phyloP scores from a whole-genome alignment of 2,888 invertebrate genomes.

The Calameuta pallipes region DNA sequence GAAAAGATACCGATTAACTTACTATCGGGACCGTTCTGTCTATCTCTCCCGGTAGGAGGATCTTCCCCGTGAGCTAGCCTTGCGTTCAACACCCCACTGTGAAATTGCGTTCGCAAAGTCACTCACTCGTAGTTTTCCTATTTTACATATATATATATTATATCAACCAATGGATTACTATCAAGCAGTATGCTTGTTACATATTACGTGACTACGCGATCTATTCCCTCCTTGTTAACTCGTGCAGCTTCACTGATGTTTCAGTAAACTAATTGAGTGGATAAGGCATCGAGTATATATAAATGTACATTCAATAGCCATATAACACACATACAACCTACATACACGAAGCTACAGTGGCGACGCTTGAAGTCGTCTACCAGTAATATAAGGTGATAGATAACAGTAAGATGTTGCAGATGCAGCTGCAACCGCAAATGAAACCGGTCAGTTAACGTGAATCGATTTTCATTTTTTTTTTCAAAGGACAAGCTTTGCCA shows the following conservation, averaged over 20 bases:
- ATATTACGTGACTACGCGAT: neutral
- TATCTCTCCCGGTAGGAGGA: neutral
- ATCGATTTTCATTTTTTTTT: neutral
- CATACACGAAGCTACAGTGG: neutral
- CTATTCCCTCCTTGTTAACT: neutral
- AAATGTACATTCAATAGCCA: neutral
- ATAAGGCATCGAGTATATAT: neutral
- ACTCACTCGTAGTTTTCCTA: neutral
- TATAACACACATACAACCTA: neutral
- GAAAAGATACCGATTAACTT: neutral
- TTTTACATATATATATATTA: neutral
- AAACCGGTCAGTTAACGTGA: neutral
- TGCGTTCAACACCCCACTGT: neutral
- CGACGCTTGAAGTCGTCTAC: neutral
- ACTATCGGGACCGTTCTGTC: neutral
- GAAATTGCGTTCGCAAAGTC: neutral
- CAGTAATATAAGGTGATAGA: neutral
- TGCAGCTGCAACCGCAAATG: neutral
- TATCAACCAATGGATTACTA: neutral
- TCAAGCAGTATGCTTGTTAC: neutral
- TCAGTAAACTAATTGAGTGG: neutral
- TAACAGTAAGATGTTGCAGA: neutral
- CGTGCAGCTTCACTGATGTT: neutral
- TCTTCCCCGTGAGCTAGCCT: neutral
- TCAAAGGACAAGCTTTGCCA: neutral